A percentile compares a stretch with the other conserved stretches of the same genome.
These are phyloP conservation scores for Geotria australis DNA, from an alignment of 2,797 vertebrate species.

Conservation along the genomic window DNA sequence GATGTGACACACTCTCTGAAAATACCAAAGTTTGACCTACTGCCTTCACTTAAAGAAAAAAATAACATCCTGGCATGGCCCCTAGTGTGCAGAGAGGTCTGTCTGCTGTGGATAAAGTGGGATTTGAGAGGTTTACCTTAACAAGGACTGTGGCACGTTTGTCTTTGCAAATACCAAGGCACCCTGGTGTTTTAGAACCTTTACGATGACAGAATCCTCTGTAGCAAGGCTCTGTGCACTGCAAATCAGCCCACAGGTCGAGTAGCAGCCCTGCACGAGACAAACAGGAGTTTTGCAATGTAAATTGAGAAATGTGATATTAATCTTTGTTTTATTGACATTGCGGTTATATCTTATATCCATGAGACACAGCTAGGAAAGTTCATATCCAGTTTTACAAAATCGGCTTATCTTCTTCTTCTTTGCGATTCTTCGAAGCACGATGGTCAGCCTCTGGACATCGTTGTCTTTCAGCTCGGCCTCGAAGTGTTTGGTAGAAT, in stretches of 20 bases:
- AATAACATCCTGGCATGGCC: background rate
- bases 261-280: slow-evolving; percentile 21
- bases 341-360: no score
- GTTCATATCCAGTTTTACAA: background rate
- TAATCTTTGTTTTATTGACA: background rate
- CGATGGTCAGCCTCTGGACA: no score
- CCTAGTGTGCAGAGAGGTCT: background rate
- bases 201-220: slow-evolving; percentile 33
- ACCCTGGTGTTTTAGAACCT: slow-evolving; percentile 58
- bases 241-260: slow-evolving; percentile 21
- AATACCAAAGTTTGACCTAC: background rate
- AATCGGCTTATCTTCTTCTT: no score
- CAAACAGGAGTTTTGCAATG: background rate
- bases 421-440: no score
- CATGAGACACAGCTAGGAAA: no score
- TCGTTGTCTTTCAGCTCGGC: no score
- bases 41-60: background rate
- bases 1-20: no score
- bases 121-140: slow-evolving; percentile 19
- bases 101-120: background rate
- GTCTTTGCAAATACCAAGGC: slow-evolving; percentile 68
- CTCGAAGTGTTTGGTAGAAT: no score
- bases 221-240: slow-evolving; percentile 16
- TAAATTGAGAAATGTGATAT: background rate
- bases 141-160: slow-evolving; percentile 43